These are phyloP conservation scores for Cyprinella venusta DNA, from an alignment of 2,797 vertebrate genomes.

Conservation along the genomic window DNA sequence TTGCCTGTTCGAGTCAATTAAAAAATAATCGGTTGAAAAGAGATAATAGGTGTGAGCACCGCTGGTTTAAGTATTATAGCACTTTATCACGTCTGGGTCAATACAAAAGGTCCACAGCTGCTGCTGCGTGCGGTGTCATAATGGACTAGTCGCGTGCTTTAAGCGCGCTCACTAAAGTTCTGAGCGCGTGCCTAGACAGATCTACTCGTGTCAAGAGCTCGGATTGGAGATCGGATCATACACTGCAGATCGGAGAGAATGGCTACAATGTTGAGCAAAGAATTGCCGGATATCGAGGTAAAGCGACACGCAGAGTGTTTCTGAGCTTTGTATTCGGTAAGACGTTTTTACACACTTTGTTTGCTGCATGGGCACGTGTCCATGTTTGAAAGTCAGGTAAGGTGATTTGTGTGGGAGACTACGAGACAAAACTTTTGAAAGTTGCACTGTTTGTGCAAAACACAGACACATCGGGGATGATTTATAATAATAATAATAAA, in stretches of 20 bases:
- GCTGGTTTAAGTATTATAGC: not conserved
- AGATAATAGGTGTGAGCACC: not conserved
- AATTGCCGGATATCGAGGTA: constrained; percentile 84
- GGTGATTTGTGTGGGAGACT: constrained; percentile 24
- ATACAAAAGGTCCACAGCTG: not conserved
- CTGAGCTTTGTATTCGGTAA: not conserved
- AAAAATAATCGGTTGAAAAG: not conserved
- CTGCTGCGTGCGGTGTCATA: not conserved
- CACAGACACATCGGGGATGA: not conserved
- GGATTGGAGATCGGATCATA: not conserved
- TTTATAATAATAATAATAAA: not conserved
- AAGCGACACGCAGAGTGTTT: constrained; percentile 21
- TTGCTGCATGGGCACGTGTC: constrained; percentile 23
- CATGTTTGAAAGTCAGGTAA: constrained; percentile 29
- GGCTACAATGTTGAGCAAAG: constrained; percentile 78
- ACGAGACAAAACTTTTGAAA: constrained; percentile 14
- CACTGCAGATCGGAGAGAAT: constrained; percentile 60
- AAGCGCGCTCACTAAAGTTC: constrained; percentile 28
- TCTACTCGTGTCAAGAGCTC: not conserved
- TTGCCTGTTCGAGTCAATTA: not conserved
- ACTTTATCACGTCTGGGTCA: not conserved
- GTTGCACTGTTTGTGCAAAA: not conserved
- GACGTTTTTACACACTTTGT: constrained; percentile 26
- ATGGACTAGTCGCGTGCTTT: constrained; percentile 37
- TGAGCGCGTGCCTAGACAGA: not conserved